These are phyloP conservation scores for Syrrhaptes paradoxus DNA, from an alignment of 2,113 vertebrate genomes.

Conservation along the genomic window DNA sequence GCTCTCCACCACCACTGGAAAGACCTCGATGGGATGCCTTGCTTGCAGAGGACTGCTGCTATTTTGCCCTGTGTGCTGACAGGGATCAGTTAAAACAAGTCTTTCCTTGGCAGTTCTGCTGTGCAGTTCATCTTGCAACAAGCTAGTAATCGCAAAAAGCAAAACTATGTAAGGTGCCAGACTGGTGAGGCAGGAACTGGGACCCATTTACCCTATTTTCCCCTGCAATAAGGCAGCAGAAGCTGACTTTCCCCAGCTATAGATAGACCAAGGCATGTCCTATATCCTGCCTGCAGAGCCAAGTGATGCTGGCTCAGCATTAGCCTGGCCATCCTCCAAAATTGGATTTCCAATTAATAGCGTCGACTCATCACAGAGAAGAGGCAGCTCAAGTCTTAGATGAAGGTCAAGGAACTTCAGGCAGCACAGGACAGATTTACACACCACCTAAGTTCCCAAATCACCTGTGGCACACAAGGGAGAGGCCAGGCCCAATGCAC, in stretches of 20 bases:
- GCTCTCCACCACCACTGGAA: not conserved
- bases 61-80: not conserved
- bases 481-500: accelerated
- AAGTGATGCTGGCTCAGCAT: slow-evolving; percentile 60
- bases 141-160: not conserved
- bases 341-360: slow-evolving; percentile 72
- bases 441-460: not conserved
- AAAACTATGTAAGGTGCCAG: not conserved
- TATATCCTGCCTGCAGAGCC: slow-evolving; percentile 56
- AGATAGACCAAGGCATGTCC: slow-evolving; percentile 46
- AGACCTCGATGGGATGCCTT: not conserved
- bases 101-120: not conserved
- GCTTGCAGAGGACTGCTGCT: not conserved
- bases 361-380: slow-evolving; percentile 32
- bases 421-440: not conserved
- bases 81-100: not conserved
- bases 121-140: not conserved
- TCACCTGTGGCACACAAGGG: not conserved
- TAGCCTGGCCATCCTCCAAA: slow-evolving; percentile 56
- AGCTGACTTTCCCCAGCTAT: slow-evolving; percentile 32
- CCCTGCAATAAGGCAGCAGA: not conserved
- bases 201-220: not conserved
- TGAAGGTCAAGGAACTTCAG: slow-evolving; percentile 63
- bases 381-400: slow-evolving; percentile 43
- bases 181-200: not conserved